Conservation (phyloP, 2,888 invertebrate genomes). For the Eledone cirrhosa region DNA sequence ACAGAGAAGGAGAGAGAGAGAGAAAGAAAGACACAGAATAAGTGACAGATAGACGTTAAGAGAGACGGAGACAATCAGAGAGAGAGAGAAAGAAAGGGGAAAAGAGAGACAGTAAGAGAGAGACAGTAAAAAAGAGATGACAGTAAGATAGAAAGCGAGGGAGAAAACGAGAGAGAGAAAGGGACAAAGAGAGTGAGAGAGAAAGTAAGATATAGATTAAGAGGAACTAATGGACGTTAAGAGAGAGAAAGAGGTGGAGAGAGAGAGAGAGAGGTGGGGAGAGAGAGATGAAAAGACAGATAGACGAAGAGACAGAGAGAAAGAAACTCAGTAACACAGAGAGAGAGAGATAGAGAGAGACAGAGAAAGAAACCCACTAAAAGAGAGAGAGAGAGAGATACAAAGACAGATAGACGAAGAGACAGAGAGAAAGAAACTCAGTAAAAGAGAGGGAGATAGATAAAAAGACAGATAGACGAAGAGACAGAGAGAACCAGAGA, state of each 20-base stretch:
- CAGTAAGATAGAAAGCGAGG: neutral
- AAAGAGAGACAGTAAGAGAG: neutral
- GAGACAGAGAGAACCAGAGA: too few relatives aligned
- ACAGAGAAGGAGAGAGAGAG: neutral
- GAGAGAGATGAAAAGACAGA: neutral
- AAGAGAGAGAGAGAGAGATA: too few relatives aligned
- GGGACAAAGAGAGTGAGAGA: neutral
- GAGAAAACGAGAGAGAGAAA: neutral
- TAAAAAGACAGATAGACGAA: too few relatives aligned
- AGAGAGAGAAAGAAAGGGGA: neutral
- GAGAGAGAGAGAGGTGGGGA: neutral
- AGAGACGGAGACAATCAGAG: neutral
- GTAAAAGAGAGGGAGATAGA: too few relatives aligned
- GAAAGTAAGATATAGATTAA: neutral
- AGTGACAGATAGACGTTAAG: neutral
- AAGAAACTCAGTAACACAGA: neutral
- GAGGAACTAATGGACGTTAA: neutral
- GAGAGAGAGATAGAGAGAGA: neutral
- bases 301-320: neutral
- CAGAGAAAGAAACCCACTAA: neutral
- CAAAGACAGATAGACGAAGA: too few relatives aligned
- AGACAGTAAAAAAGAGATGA: neutral
- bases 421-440: too few relatives aligned
- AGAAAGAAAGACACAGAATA: neutral
- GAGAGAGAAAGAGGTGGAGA: neutral